phyloP scores from a whole-genome alignment of 2,797 vertebrate species.

The Enteromius unitaeniatus region DNA sequence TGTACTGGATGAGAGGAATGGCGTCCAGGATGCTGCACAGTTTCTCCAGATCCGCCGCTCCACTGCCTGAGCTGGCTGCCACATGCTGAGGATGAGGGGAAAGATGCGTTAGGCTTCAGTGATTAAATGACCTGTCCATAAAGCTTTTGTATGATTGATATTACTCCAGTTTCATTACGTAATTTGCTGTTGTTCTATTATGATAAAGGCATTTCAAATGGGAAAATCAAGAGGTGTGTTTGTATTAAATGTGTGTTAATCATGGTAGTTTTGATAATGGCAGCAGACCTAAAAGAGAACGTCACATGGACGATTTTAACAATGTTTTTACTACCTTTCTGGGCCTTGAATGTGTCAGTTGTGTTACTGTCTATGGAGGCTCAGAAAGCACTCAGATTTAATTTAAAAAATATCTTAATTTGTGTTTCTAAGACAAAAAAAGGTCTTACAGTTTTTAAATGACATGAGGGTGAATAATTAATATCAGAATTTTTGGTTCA shows the following conservation, averaged over 20 bases:
- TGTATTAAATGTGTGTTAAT: not conserved
- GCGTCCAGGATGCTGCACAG: slow-evolving; percentile 87
- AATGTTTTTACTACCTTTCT: not conserved
- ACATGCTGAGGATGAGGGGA: slow-evolving; percentile 80
- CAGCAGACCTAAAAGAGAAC: not conserved
- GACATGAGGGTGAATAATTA: not conserved
- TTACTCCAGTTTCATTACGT: not conserved
- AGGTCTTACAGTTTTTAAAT: not conserved
- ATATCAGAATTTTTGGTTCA: not conserved
- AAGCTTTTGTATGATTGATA: slow-evolving; percentile 1
- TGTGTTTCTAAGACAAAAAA: not conserved
- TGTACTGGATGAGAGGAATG: slow-evolving; percentile 89
- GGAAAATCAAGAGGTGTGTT: not conserved
- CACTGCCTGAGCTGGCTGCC: slow-evolving; percentile 93
- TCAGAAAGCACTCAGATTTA: not conserved
- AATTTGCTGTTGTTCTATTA: not conserved
- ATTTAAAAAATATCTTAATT: not conserved
- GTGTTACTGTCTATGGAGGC: not conserved
- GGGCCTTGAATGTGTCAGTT: not conserved
- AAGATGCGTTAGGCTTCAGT: not conserved
- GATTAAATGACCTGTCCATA: not conserved
- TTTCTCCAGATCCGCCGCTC: slow-evolving; percentile 88
- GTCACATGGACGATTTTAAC: not conserved
- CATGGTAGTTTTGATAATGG: not conserved
- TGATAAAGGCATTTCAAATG: not conserved